Base-by-base conservation (phyloP, 2,797 vertebrate species). In the Clarias platycephalus region DNA sequence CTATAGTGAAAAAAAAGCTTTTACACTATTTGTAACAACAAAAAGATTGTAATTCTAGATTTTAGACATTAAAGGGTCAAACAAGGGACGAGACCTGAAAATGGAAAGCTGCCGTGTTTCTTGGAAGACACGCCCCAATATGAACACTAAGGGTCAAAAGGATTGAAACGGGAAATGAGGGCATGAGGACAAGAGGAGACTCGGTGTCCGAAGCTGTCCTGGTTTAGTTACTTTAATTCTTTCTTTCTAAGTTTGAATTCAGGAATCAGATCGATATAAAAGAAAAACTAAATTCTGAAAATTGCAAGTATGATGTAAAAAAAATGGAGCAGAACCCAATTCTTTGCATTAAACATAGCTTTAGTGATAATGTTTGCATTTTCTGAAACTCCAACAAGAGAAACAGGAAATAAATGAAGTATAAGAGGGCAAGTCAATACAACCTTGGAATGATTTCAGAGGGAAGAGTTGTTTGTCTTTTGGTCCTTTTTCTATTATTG, bases 91-190 rank as follows among this genome's bases (percentile, higher is more conserved):
- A 85, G 60, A 87, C 55, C 53, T 53, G 7, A 67, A 70, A 81
- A 80, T 76, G 34, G 40, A 80, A 80, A 86, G 79, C 70, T 71
- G 71, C 74, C 77, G 76, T 58, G 67, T 26, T 87, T 88, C 85
- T 67, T 80, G 6, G 67, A 82, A 40, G 34, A 83, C 84, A 80
- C 72, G 5, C 68, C 77, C 76, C 62, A 79, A 62, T 82, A 71
- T 37, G 62, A 63, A 77, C 83, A 66, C 72, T 31, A 34, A 26
- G 68, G 68, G 81, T 88, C 44, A 88, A 82, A 85, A 86, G 78
- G 57, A 66, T 16, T 62, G 74, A 68, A 49, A 83, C 24, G 84
- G 37, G 68, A 82, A 83, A 72, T 75, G 34, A 80, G 55, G 44
- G 77, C 76, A 18, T 40, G 57, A 72, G 22, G 2, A 79, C 44